phyloP scores from a whole-genome alignment of 2,797 vertebrate genomes.

The Odontamblyopus rebecca region DNA sequence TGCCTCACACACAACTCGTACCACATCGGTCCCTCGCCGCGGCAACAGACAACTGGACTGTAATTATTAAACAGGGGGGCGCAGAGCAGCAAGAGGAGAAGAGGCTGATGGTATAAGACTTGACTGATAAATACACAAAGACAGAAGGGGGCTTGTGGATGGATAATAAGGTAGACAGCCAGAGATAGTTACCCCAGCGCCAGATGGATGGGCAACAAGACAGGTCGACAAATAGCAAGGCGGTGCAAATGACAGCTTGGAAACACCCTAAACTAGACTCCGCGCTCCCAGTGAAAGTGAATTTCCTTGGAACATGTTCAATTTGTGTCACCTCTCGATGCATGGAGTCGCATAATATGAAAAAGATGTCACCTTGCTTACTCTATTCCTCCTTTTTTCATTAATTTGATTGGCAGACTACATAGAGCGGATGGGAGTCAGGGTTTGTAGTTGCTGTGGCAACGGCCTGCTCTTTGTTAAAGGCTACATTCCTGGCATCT shows the following conservation, averaged over 20 bases:
- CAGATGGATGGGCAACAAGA: constrained; percentile 66
- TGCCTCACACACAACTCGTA: constrained; percentile 31
- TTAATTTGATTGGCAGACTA: constrained; percentile 77
- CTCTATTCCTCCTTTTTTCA: constrained; percentile 55
- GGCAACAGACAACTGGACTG: constrained; percentile 56
- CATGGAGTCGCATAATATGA: constrained; percentile 31
- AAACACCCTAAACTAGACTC: constrained; percentile 53
- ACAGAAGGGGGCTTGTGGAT: constrained; percentile 54
- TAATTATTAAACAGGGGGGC: constrained; percentile 62
- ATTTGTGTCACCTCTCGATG: constrained; percentile 33
- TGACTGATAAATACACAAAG: constrained; percentile 65
- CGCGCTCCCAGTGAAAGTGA: constrained; percentile 20
- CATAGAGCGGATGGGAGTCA: constrained; percentile 68
- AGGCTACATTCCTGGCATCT: constrained; percentile 76
- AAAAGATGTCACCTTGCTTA: constrained; percentile 37
- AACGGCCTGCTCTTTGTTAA: constrained; percentile 79
- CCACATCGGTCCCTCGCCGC: constrained; percentile 33
- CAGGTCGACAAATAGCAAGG: constrained; percentile 66
- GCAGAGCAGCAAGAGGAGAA: constrained; percentile 35
- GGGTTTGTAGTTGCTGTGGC: constrained; percentile 80
- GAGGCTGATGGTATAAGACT: constrained; percentile 46
- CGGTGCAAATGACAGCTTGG: constrained; percentile 53
- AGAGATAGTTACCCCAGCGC: constrained; percentile 60
- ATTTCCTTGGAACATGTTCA: constrained; percentile 38
- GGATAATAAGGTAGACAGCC: constrained; percentile 68